Base-by-base conservation (phyloP, 2,113 vertebrate species). In the Xiphophorus couchianus region DNA sequence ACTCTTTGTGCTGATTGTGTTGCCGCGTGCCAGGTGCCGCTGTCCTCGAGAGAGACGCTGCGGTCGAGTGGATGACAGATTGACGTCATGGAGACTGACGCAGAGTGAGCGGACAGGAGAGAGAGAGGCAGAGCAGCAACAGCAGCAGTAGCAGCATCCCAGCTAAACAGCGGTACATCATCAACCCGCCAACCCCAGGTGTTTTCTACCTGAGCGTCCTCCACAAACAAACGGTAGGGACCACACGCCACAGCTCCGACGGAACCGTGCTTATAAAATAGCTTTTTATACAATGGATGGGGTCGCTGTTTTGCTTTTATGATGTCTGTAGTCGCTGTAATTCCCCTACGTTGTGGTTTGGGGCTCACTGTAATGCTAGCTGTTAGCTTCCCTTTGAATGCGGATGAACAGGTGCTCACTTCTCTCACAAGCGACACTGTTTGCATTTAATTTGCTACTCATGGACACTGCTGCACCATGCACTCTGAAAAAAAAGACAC, bases 41-140 rank as follows among this genome's bases (percentile, higher is more conserved):
- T n/a, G 62, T 65, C 65, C 79, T 83, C 60, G 75, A 42, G 39
- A 42, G 39, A 42, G 13, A 69, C 73, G 71, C 80, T 88, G 87
- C 84, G 82, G 89, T 85, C 35, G 69, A 70, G 75, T 37, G 15
- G 75, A 76, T 80, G 92, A 84, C 82, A 86, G 71, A 83, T 66
- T 94, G 94, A 95, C 94, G 94, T 94, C 94, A 95, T 84, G 86
- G 79, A 42, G 39, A 84, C 86, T 90, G 91, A 93, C 91, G 90
- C 91, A 92, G 90, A 75, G 84, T 74, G 74, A 85, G 81, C 62
- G 37, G 78, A 74, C 28, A 69, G 78, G 70, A 14, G 73, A 72
- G 51, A 58, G 51, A 33, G 78, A 78, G 72, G 70, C 70, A 85
- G 48, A 63, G 27, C 63, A 37, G 76, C 74, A 78, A 72, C 88